Evolutionary conservation across 1,140 invertebrate genomes (phyloP), one percentile per base, ranked within the genome.

Genomic region (Tenebrio molitor): DNA sequence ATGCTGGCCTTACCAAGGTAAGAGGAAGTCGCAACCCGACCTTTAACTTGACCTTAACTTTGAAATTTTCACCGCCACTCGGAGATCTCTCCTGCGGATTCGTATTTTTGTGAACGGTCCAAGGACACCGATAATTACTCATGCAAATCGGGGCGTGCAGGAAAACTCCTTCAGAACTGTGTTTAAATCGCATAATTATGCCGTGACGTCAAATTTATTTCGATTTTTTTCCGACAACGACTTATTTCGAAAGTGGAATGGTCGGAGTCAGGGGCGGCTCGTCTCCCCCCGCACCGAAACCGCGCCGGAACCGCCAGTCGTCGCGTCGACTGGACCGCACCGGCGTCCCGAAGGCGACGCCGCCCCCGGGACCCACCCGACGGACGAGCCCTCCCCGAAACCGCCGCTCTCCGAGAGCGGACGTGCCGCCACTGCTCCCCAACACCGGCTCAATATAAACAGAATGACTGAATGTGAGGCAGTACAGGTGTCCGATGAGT

Each of bases 1-100:
- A 39, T 74, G 16, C 34, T 70, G 68, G 64, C 69, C 41, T 62
- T 71, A 67, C 73, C 73, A 70, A 74, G 73, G 73, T 74, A 42
- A 67, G 73, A 71, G 21, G 23, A 53, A 25, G 36, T 53, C n/a
- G 14, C 33, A 63, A 62, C 17, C n/a, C 41, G 33, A 41, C 64
- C 50, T 68, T 73, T 62, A 73, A 73, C 66, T 73, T 69, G 72
- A 73, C 72, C 67, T 73, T 72, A 19, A 33, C 25, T 44, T 70
- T 23, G 25, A 69, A 23, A 29, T 69, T 25, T 46, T 19, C 16
- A 44, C 14, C 42, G 3, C 16, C 39, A n/a, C n/a, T n/a, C n/a
- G n/a, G n/a, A n/a, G n/a, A n/a, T n/a, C n/a, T n/a, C n/a, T n/a
- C n/a, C n/a, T n/a, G n/a, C n/a, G n/a, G n/a, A n/a, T n/a, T n/a